Base-by-base conservation (phyloP, 2,113 vertebrate genomes). In the Phylloscopus trochiloides region DNA sequence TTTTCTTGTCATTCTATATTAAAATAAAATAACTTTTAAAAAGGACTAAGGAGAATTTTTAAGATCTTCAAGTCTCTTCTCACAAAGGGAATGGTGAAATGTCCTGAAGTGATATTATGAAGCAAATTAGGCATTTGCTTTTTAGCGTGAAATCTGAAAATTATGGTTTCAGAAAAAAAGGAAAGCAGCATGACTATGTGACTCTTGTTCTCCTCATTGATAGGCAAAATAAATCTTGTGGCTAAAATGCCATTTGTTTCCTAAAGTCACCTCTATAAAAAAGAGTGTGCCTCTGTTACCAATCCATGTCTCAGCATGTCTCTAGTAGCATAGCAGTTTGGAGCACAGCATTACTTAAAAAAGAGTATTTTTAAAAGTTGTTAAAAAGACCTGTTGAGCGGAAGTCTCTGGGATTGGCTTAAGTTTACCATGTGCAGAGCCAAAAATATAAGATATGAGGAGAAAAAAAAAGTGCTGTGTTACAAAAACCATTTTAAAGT, bases 271-370 rank as follows among this genome's bases (percentile, higher is more conserved):
- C 25, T 42, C 25, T 28, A 20, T 6, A 16, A 21, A 50, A 76
- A 63, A 9, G 4, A 51, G 3, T 7, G 7, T 52, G 9, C 8
- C 10, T 54, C 28, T 29, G 2, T n/a, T 63, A 42, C 7, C 32
- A 45, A 17, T 36, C 28, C 54, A 16, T 0, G 1, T 29, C 22
- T 72, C 67, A 63, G 9, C 7, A 61, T 0, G 0, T 29, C 36
- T 82, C 32, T 59, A 45, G 15, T 17, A 72, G 5, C 18, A 10
- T 1, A 58, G 12, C 11, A 38, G 4, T 38, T 54, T 51, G 22
- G 11, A 79, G 14, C 14, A 9, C 29, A 83, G 14, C 15, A 36
- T 51, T 80, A 52, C 10, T 34, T 9, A 1, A 24, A 79, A 68
- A 76, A 25, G 3, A 2, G 17, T n/a, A 18, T 36, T 24, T 82